Evolutionary conservation across 2,797 vertebrate genomes (phyloP), one percentile per base, ranked within the genome.

Genomic region (Rousettus madagascariensis): DNA sequence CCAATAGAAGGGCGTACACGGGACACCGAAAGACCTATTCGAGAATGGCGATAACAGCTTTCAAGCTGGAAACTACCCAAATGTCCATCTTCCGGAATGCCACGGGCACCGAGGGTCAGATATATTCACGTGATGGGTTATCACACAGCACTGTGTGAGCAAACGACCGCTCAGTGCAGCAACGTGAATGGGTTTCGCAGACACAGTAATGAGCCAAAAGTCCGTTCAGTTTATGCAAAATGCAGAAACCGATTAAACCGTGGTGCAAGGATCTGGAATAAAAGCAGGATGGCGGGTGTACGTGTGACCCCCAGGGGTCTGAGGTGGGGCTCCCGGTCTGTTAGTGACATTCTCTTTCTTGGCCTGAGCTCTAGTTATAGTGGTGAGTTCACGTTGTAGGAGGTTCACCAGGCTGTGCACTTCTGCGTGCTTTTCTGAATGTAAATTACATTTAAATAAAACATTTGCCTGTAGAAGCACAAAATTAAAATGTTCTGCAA

Each of bases 91-190:
- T 38, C 38, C 69, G 86, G 63, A 53, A 36, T 19, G 86, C 17
- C 49, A 28, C 24, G 24, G 3, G 17, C 30, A 41, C 46, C 5
- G 1, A 71, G 43, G 46, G 19, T 38, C 53, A 74, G 10, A 33
- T 49, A 5, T 5, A 5, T 8, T 83, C 59, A 5, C 4, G 0
- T 16, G 28, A 22, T 17, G 51, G 72, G 28, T 41, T 38, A 4
- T 80, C 20, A 22, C n/a, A 13, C 38, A 74, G 79, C 51, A 12
- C 55, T 46, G 71, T 51, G 41, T 33, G 59, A 46, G 43, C 71
- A 61, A 5, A 28, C 26, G 16, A 7, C 20, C 51, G 1, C 17
- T 8, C 5, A 22, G 2, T 36, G 36, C n/a, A 17, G 0, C 33
- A 22, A 41, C 5, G 2, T 0, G 3, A 46, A 9, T 49, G 36